phyloP scores from a whole-genome alignment of 2,888 invertebrate genomes.

The Hirtodrosophila confusa region DNA sequence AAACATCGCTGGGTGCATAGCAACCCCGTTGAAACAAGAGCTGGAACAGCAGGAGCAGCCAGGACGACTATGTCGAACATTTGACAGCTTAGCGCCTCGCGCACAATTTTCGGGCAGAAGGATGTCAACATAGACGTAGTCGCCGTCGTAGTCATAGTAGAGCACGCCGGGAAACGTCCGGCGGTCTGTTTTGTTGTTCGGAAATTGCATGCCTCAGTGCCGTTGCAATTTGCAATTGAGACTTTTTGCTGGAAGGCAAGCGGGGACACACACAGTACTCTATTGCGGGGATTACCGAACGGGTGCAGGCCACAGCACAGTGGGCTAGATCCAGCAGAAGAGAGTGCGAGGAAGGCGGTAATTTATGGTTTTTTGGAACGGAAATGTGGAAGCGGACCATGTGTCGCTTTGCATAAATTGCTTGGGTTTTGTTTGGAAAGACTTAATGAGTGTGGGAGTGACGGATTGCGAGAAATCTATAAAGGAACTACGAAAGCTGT shows the following conservation, averaged over 20 bases:
- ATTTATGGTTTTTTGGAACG: conserved; percentile 53
- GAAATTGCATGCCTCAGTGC: conserved; percentile 76
- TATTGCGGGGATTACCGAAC: conserved; percentile 39
- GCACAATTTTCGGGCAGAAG: conserved; percentile 30
- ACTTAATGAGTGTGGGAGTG: conserved; percentile 60
- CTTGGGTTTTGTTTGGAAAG: conserved; percentile 69
- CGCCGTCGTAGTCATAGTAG: conserved; percentile 1
- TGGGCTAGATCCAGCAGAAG: conserved; percentile 32
- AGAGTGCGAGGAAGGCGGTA: conserved; percentile 22
- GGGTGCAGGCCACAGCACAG: conserved; percentile 36
- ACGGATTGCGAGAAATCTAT: background rate
- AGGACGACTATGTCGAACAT: conserved; percentile 60
- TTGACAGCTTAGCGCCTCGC: conserved; percentile 79
- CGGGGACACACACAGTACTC: conserved; percentile 15
- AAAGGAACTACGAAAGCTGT: conserved; percentile 12
- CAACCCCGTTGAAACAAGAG: conserved; percentile 45
- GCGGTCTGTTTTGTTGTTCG: conserved; percentile 47
- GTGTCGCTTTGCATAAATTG: conserved; percentile 75
- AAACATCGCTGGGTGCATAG: conserved; percentile 50
- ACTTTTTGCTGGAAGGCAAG: conserved; percentile 56
- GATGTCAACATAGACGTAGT: conserved; percentile 30
- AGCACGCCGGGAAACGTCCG: conserved; percentile 24
- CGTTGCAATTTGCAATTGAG: conserved; percentile 79
- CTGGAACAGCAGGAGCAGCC: conserved; percentile 38
- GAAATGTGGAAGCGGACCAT: conserved; percentile 51